Conservation (phyloP, 2,113 vertebrate species). For the Platichthys flesus region DNA sequence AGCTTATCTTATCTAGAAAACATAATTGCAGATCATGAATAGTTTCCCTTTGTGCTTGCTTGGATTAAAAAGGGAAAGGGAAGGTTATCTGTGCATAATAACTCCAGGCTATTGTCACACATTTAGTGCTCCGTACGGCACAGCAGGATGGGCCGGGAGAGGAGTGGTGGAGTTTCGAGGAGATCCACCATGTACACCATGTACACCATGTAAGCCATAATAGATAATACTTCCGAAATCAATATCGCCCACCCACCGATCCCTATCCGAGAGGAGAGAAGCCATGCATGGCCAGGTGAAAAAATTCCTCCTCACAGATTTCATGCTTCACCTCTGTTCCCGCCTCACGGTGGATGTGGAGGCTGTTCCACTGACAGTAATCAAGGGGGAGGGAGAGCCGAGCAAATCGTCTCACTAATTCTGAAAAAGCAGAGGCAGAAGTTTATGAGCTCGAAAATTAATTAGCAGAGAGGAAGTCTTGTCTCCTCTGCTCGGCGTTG, state of each 20-base stretch:
- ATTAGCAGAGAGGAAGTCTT: slow-evolving; percentile 35
- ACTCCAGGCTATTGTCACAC: slow-evolving; percentile 52
- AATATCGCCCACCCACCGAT: slow-evolving; percentile 17
- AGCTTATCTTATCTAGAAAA: slow-evolving; percentile 78
- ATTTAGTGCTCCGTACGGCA: slow-evolving; percentile 30
- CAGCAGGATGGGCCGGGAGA: slow-evolving; percentile 12
- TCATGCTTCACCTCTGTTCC: slow-evolving; percentile 45
- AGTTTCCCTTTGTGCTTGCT: slow-evolving; percentile 63
- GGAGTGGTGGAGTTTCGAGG: slow-evolving; percentile 36
- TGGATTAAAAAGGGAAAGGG: slow-evolving; percentile 65
- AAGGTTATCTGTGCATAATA: slow-evolving; percentile 71
- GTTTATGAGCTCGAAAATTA: slow-evolving; percentile 30
- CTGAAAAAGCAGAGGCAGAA: slow-evolving; percentile 36
- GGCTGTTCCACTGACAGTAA: slow-evolving; percentile 26
- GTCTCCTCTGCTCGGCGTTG: slow-evolving; percentile 15
- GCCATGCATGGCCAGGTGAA: slow-evolving; percentile 38
- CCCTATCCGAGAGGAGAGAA: slow-evolving; percentile 13
- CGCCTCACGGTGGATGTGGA: slow-evolving; percentile 15
- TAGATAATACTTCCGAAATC: slow-evolving; percentile 56
- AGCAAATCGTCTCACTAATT: slow-evolving; percentile 34
- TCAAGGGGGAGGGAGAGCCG: slow-evolving; percentile 15
- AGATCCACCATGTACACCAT: slow-evolving; percentile 24
- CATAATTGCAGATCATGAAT: slow-evolving; percentile 78
- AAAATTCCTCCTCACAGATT: slow-evolving; percentile 39
- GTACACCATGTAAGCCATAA: slow-evolving; percentile 8